phyloP scores from a whole-genome alignment of 1,140 invertebrate genomes.

The Anadara kagoshimensis region DNA sequence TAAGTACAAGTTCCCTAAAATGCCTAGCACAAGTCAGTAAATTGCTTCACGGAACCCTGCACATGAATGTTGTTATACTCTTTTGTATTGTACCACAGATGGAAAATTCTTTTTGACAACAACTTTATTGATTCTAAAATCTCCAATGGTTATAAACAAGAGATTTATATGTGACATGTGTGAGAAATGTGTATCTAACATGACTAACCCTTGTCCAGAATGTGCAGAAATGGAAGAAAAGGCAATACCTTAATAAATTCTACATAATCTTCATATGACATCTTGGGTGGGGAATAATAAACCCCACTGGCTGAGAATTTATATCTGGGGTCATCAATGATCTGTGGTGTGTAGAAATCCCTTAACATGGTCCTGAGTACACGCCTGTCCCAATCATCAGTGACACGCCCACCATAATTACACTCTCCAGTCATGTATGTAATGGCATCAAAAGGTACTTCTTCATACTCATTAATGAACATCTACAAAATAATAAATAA shows the following conservation, averaged over 20 bases:
- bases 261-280: constrained; percentile 82
- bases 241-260: constrained; percentile 81
- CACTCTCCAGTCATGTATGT: constrained; percentile 74
- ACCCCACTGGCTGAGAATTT: constrained; percentile 79
- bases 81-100: too few relatives aligned
- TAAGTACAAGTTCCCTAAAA: too few relatives aligned
- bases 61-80: too few relatives aligned
- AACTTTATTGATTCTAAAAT: too few relatives aligned
- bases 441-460: constrained; percentile 74
- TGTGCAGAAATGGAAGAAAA: too few relatives aligned
- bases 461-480: constrained; percentile 74
- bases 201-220: too few relatives aligned
- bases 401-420: constrained; percentile 75
- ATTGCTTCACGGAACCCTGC: too few relatives aligned
- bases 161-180: too few relatives aligned
- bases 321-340: constrained; percentile 79
- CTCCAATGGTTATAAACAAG: too few relatives aligned
- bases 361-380: constrained; percentile 69
- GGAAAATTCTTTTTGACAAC: too few relatives aligned
- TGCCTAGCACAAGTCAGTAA: too few relatives aligned
- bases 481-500: constrained; percentile 53
- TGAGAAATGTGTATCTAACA: too few relatives aligned
- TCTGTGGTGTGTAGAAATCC: constrained; percentile 77
- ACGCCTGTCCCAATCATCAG: constrained; percentile 74
- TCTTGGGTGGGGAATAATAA: constrained; percentile 84